These are phyloP conservation scores for Leucophenga varia DNA, from an alignment of 1,140 invertebrate species.

Conservation along the genomic window DNA sequence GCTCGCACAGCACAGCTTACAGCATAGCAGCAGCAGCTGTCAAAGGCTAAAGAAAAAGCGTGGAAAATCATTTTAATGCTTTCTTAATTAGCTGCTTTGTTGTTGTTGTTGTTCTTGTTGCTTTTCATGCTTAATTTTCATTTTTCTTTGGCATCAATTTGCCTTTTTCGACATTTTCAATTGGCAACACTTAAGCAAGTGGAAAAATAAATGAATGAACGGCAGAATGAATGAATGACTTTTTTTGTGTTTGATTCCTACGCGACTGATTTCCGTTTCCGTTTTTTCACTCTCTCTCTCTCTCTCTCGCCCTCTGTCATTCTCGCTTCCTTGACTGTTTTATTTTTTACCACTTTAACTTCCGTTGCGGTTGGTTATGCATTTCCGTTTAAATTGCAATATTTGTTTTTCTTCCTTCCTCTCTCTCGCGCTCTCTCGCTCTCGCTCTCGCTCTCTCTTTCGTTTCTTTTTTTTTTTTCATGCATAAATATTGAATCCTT, in stretches of 20 bases:
- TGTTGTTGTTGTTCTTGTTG: conserved; percentile 30
- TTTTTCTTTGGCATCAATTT: no score
- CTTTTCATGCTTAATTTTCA: no score
- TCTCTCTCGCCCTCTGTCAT: background rate
- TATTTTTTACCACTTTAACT: no score
- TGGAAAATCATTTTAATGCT: conserved; percentile 41
- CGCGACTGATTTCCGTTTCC: no score
- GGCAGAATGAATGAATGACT: background rate
- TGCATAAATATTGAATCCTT: no score
- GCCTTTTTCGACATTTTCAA: conserved; percentile 50
- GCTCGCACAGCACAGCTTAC: no score
- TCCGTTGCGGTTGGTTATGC: no score
- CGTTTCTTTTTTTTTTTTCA: background rate
- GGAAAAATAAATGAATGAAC: no score
- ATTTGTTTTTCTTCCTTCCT: background rate
- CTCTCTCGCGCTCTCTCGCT: background rate
- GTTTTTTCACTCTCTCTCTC: background rate
- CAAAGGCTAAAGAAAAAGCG: no score
- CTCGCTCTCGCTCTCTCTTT: background rate
- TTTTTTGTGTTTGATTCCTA: no score
- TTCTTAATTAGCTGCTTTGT: conserved; percentile 36
- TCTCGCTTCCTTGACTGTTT: background rate
- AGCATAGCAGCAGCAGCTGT: no score
- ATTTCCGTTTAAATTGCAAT: no score
- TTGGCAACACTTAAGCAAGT: conserved; percentile 47